A percentile compares a stretch with the other conserved stretches of the same genome.
Conservation (phyloP, 2,888 invertebrate genomes). For the Pelosia muscerda region DNA sequence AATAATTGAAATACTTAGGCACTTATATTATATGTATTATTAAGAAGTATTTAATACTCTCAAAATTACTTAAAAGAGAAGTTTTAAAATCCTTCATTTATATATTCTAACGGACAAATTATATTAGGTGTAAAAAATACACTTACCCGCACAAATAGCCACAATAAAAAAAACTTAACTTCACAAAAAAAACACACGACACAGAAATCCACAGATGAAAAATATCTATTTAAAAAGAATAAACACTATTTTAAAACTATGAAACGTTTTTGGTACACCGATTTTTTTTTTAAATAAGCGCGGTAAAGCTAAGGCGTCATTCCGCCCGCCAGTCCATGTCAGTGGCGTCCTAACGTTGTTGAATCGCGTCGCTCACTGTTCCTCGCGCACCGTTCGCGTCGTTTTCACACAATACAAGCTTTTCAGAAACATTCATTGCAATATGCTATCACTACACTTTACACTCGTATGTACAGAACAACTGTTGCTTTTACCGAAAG, state of each 20-base stretch:
- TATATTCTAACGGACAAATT: not conserved
- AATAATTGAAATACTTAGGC: too few relatives aligned
- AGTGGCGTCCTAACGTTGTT: conserved; percentile 66
- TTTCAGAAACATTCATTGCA: conserved; percentile 50
- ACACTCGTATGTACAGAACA: conserved; percentile 42
- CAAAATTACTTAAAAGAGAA: too few relatives aligned
- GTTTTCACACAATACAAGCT: conserved; percentile 52
- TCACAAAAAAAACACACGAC: conserved; percentile 41
- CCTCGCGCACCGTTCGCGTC: conserved; percentile 57
- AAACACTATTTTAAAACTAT: conserved; percentile 19
- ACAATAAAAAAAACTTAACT: conserved; percentile 26
- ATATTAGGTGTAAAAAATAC: not conserved
- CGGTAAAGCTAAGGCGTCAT: conserved; percentile 48
- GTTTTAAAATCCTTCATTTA: too few relatives aligned
- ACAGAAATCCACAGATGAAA: conserved; percentile 23
- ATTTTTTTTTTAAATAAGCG: conserved; percentile 59
- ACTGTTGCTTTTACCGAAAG: conserved; percentile 62
- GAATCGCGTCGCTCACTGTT: conserved; percentile 70
- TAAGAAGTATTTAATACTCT: too few relatives aligned
- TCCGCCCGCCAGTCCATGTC: conserved; percentile 32
- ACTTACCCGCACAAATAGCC: conserved; percentile 43
- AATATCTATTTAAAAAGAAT: conserved; percentile 23
- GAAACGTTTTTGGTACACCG: conserved; percentile 16
- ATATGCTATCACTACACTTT: conserved; percentile 31
- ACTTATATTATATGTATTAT: too few relatives aligned